phyloP scores from a whole-genome alignment of 2,113 vertebrate species.

The Paedocypris sp. region DNA sequence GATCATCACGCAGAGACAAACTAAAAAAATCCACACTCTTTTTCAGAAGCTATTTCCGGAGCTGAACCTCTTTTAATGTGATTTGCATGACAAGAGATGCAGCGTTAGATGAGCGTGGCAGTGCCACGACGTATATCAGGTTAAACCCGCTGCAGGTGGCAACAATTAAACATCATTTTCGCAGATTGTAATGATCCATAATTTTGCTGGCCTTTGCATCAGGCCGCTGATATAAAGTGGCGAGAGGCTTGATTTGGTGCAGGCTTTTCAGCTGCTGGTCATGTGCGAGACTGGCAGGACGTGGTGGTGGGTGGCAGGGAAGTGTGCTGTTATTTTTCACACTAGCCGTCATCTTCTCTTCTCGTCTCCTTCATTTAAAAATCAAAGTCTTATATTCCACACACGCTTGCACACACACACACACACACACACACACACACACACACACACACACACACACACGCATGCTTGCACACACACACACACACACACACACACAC shows the following conservation, averaged over 20 bases:
- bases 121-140: conserved; percentile 62
- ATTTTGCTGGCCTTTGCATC: conserved; percentile 54
- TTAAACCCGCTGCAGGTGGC: conserved; percentile 70
- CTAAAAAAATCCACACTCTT: too few species aligned
- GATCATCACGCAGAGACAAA: not conserved
- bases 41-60: not conserved
- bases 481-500: too few species aligned
- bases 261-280: conserved; percentile 37
- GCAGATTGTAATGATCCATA: conserved; percentile 63
- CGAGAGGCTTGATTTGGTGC: conserved; percentile 34
- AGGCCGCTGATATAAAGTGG: conserved; percentile 33
- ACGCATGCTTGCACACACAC: too few species aligned
- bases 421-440: too few species aligned
- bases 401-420: too few species aligned
- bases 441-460: too few species aligned
- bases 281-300: conserved; percentile 36
- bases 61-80: not conserved
- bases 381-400: not conserved
- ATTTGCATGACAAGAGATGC: conserved; percentile 11
- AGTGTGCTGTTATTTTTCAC: conserved; percentile 24
- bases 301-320: conserved; percentile 31
- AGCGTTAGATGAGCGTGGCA: conserved; percentile 47
- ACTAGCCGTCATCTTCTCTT: not conserved
- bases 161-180: conserved; percentile 73
- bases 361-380: not conserved